Evolutionary conservation across 2,113 vertebrate genomes (phyloP), one percentile per base, ranked within the genome.

Genomic region (Falco punctatus): DNA sequence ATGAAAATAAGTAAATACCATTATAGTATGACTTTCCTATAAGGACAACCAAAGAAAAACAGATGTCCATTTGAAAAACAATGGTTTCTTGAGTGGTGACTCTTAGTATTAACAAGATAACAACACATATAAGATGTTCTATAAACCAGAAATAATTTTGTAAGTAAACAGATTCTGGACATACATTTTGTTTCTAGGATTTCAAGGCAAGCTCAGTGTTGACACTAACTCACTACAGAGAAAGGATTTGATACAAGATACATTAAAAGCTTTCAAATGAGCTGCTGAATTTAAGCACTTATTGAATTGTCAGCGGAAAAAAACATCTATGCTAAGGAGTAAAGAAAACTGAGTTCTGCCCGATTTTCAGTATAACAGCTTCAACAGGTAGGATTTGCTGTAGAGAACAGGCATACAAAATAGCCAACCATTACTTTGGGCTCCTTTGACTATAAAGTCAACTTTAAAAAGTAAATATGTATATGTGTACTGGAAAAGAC

Each of bases 21-120:
- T 20, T 19, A 4, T 0, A 52, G 19, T 3, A 15, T 8, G 13
- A 4, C 61, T 28, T 54, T 73, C 16, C 30, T 44, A 1, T 5
- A 10, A 49, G 17, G 28, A 23, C 3, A 3, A 35, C 20, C 32
- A 40, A 22, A 44, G 32, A 3, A 86, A 69, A 90, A 17, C 6
- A 57, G 27, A 57, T 13, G 4, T 20, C 16, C 16, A 4, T 51
- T 62, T 42, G 58, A 77, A 52, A 88, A 83, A 23, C 9, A 32
- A 10, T 2, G 3, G 0, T 10, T 69, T 61, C 51, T 64, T 19
- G 17, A 57, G 32, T 4, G 12, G 15, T 40, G 38, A 15, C 35
- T 49, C 33, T 23, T 13, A 26, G 40, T 7, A 24, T 28, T 26
- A 81, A 77, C 5, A 54, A 20, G 15, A 16, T 2, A 54, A 6